phyloP scores from a whole-genome alignment of 2,888 invertebrate genomes.

The Lamellibrachia columna region DNA sequence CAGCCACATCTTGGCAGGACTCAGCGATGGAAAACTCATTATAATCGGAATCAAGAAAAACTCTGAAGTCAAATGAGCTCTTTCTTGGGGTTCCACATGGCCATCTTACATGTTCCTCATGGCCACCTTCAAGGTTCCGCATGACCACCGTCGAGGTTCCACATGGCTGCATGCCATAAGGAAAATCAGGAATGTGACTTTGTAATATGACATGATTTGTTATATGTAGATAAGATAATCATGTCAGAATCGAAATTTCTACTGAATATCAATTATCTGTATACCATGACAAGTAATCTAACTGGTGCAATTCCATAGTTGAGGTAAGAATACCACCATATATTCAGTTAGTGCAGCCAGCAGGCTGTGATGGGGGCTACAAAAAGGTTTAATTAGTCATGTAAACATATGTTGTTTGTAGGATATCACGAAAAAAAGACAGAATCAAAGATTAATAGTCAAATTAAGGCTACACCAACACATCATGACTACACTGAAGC shows the following conservation, averaged over 20 bases:
- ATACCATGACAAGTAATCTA: background rate
- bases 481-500: background rate
- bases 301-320: background rate
- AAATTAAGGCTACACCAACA: background rate
- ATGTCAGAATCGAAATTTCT: slow-evolving; percentile 3
- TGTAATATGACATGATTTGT: background rate
- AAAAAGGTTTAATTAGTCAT: background rate
- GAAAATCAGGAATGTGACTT: background rate
- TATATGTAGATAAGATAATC: slow-evolving; percentile 16
- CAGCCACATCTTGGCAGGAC: slow-evolving; percentile 72
- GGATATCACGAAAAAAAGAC: background rate
- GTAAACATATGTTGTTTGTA: background rate
- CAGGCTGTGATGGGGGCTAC: background rate
- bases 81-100: background rate
- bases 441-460: background rate
- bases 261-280: background rate
- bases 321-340: background rate
- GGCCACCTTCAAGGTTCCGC: too few relatives aligned
- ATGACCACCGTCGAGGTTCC: background rate
- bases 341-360: background rate
- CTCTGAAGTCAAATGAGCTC: slow-evolving; percentile 36
- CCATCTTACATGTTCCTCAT: background rate
- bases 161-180: background rate
- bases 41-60: slow-evolving; percentile 58
- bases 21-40: slow-evolving; percentile 70